Evolutionary conservation across 2,888 invertebrate species (phyloP).

Genomic region (Ophion ventricosus): DNA sequence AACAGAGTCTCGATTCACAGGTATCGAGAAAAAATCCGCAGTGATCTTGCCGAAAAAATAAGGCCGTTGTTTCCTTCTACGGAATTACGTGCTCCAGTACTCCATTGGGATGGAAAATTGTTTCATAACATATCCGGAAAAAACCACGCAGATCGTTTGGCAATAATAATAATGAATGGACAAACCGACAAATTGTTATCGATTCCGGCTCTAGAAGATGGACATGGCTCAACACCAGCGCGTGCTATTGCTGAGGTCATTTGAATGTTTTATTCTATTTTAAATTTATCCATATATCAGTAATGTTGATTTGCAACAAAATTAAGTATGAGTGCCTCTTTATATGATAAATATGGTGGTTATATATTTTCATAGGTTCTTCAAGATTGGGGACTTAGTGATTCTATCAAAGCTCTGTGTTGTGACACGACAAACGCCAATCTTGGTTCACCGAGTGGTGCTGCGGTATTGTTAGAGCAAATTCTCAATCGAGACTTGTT

Average conservation of each 20-base stretch:
- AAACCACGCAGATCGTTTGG: constrained; percentile 44
- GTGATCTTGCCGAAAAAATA: constrained; percentile 47
- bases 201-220: constrained; percentile 57
- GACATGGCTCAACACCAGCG: constrained; percentile 56
- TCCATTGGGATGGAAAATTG: constrained; percentile 60
- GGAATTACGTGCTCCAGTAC: constrained; percentile 42
- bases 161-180: constrained; percentile 46
- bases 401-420: constrained; percentile 59
- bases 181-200: constrained; percentile 50
- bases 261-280: constrained; percentile 10
- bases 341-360: not conserved
- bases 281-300: not conserved
- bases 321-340: not conserved
- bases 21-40: constrained; percentile 50
- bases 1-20: constrained; percentile 58
- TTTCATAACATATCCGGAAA: constrained; percentile 3
- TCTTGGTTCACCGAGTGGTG: constrained; percentile 66
- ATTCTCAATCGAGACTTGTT: constrained; percentile 65
- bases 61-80: constrained; percentile 13
- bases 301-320: not conserved
- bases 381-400: constrained; percentile 50
- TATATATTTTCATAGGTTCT: not conserved
- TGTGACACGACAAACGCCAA: constrained; percentile 61
- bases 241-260: constrained; percentile 53
- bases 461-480: constrained; percentile 67